Evolutionary conservation across 2,113 vertebrate genomes (phyloP), one percentile per base, ranked within the genome.

Genomic region (Maccullochella peelii): DNA sequence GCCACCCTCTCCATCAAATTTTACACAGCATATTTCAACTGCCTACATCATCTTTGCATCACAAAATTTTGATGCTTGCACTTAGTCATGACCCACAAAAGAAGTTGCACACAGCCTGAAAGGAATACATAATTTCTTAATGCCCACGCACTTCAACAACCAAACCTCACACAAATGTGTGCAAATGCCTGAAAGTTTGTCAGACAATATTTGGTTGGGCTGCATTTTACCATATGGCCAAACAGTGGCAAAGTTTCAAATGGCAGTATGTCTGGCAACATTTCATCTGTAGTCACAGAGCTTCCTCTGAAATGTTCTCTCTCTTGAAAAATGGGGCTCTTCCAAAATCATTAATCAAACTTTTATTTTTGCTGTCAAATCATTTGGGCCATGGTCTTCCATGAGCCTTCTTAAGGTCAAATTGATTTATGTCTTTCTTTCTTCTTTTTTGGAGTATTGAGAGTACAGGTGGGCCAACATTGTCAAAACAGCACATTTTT

Each of bases 41-140:
- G 69, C 65, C 83, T 86, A 61, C 83, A 89, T 91, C 76, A 86
- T 85, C 70, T 89, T 89, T 91, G 69, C 86, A 88, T 88, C 79
- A 88, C 65, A 73, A 57, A 70, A 79, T 83, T 73, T 38, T 85
- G 81, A 81, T 74, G 66, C 70, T 79, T 69, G 54, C 49, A 75
- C 69, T 80, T 49, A 86, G 61, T 79, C 76, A 73, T 85, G 82
- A 88, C 62, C 65, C 82, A 84, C 77, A 89, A 81, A 86, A 85
- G 55, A 54, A 80, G 73, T 86, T 88, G 52, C 79, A 83, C 61
- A 30, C 36, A 85, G 67, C 42, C 59, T 77, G 54, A 91, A 85
- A 85, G 78, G 75, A 84, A 85, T 79, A 42, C 30, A 82, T 70
- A 52, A 73, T 77, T 81, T 67, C 66, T 80, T 61, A 79, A 82